phyloP scores from a whole-genome alignment of 2,888 invertebrate genomes.

The Venusia cambrica region DNA sequence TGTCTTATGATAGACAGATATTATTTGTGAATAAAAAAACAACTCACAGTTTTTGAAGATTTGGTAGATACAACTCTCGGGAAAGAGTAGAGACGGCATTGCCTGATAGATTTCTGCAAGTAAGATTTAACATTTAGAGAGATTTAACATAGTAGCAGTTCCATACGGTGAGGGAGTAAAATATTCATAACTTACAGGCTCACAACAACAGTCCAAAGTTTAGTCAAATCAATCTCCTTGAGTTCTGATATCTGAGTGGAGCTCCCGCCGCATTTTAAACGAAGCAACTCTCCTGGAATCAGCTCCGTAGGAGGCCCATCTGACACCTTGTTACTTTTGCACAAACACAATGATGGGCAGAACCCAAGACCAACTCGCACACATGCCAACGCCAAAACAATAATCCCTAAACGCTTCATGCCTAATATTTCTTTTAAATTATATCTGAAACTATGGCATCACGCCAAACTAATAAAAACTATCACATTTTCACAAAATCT shows the following conservation, averaged over 20 bases:
- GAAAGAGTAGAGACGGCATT: slow-evolving; percentile 82
- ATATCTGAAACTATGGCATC: slow-evolving; percentile 69
- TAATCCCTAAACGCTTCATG: slow-evolving; percentile 57
- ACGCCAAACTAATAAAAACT: slow-evolving; percentile 71
- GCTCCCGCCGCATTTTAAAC: slow-evolving; percentile 83
- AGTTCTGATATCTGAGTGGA: slow-evolving; percentile 81
- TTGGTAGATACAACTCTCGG: slow-evolving; percentile 83
- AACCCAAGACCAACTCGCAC: slow-evolving; percentile 47
- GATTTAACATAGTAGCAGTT: too few species aligned
- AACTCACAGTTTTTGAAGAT: slow-evolving; percentile 87
- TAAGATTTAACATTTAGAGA: slow-evolving; percentile 32
- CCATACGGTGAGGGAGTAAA: too few species aligned
- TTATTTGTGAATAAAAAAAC: slow-evolving; percentile 10
- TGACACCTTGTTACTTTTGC: slow-evolving; percentile 79
- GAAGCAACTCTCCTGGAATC: slow-evolving; percentile 79
- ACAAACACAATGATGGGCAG: slow-evolving; percentile 77
- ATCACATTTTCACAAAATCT: slow-evolving; percentile 74
- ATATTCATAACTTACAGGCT: slow-evolving; percentile 88
- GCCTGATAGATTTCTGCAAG: slow-evolving; percentile 84
- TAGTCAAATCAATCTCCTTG: slow-evolving; percentile 83
- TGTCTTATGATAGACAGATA: too few species aligned
- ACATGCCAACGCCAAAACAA: slow-evolving; percentile 49
- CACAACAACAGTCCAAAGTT: slow-evolving; percentile 81
- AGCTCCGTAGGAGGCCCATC: slow-evolving; percentile 75
- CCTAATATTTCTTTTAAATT: slow-evolving; percentile 55